Evolutionary conservation across 2,888 invertebrate species (phyloP), one percentile per base, ranked within the genome.

Genomic region (Escarpia spicata): DNA sequence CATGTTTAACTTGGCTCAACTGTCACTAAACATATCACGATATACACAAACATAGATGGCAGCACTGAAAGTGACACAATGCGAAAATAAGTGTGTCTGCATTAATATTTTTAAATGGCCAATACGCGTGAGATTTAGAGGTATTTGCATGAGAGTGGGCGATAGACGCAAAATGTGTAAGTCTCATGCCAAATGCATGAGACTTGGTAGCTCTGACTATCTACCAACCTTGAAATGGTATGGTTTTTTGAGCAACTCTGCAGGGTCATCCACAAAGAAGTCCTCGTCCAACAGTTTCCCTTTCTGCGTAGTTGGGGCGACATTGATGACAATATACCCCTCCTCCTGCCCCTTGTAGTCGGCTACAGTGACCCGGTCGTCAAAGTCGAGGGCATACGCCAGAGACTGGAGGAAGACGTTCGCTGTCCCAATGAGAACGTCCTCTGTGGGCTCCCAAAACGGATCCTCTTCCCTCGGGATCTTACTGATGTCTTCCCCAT

Each of bases 281-380:
- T 96, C 96, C 60, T 96, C 96, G 92, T 95, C 96, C 15, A 96
- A 93, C 0, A 95, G 94, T 93, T 95, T 95, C 10, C 96, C 96
- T 92, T 94, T 95, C 91, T 94, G 94, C 52, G 94, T 94, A 93
- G 96, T 96, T 1, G 96, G 96, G 3, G 95, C 94, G 89, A 96
- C 95, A 93, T 95, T 95, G 12, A 96, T 95, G 58, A 93, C 94
- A 44, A 96, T 93, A 91, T 94, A 94, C 4, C 96, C 96, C 92
- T 96, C 96, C 93, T 96, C 96, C 92, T 95, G 95, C 9, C 96
- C 96, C 95, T 97, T 96, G 94, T 96, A 96, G 93, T 96, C 96
- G 9, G 96, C 95, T 45, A 96, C 95, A 52, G 95, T 94, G 43
- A 96, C 94, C 92, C 95, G 94, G 94, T 96, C 96, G 92, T 96